Conservation (phyloP, 1,140 invertebrate genomes). For the Argopecten irradians region DNA sequence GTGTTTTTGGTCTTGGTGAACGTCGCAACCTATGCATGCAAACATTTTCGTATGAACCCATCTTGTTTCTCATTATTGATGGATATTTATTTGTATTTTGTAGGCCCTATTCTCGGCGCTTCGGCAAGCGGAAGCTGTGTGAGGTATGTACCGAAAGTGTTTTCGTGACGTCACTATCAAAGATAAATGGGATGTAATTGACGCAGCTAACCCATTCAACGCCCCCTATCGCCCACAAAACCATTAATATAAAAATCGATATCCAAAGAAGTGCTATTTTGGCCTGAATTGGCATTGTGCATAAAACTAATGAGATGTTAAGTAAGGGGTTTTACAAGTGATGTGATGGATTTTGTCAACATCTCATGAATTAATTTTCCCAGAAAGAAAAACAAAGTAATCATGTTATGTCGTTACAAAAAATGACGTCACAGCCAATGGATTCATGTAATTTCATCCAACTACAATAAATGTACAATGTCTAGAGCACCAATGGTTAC, state of each 20-base stretch:
- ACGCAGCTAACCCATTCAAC: background rate
- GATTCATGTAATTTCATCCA: too few species aligned
- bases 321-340: background rate
- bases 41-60: too few species aligned
- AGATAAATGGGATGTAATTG: constrained; percentile 11
- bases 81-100: constrained; percentile 31
- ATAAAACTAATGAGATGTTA: background rate
- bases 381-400: background rate
- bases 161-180: constrained; percentile 8
- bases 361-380: background rate
- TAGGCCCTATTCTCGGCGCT: constrained; percentile 29
- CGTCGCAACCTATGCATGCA: too few species aligned
- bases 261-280: background rate
- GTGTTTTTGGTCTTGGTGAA: too few species aligned
- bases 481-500: too few species aligned
- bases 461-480: too few species aligned
- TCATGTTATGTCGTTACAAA: background rate
- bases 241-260: background rate
- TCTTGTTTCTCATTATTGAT: too few species aligned
- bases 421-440: background rate
- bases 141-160: constrained; percentile 34
- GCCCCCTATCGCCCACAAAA: background rate
- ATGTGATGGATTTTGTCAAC: background rate
- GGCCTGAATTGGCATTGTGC: background rate
- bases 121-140: constrained; percentile 31